phyloP scores from a whole-genome alignment of 2,888 invertebrate species.

The Coelopa pilipes region DNA sequence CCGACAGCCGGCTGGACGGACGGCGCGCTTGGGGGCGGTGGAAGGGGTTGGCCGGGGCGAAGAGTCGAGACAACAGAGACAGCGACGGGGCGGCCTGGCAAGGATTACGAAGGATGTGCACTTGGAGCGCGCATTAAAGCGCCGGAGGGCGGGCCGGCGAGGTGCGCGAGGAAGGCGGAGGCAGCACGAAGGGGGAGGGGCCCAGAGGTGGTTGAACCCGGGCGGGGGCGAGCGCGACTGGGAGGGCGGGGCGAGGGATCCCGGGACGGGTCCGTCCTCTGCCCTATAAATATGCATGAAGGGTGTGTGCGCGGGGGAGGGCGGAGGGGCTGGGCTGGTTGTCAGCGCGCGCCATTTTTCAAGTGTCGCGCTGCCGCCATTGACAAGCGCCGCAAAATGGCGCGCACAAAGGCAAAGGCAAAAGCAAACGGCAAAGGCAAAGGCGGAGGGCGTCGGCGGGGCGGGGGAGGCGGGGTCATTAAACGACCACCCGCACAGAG shows the following conservation, averaged over 20 bases:
- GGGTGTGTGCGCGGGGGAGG: neutral
- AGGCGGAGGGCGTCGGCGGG: neutral
- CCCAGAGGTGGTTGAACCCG: slow-evolving; percentile 33
- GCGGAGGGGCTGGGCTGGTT: neutral
- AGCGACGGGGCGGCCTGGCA: neutral
- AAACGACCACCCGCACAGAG: neutral
- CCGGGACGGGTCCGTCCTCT: neutral
- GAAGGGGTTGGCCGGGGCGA: slow-evolving; percentile 5
- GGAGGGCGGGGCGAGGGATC: neutral
- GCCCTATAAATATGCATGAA: slow-evolving; percentile 21
- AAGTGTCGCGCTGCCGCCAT: neutral
- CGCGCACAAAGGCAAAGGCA: neutral
- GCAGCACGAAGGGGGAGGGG: no score
- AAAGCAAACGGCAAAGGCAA: neutral
- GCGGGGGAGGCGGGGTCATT: neutral
- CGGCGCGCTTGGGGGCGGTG: neutral
- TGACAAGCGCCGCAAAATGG: neutral
- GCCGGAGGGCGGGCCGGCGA: no score
- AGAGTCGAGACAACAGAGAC: neutral
- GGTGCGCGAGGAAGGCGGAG: no score
- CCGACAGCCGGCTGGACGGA: neutral
- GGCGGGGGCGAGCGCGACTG: no score
- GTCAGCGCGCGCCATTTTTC: neutral
- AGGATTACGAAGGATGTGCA: no score
- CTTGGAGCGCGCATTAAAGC: no score